These are phyloP conservation scores for Lysandra coridon DNA, from an alignment of 2,888 invertebrate species.

Conservation along the genomic window DNA sequence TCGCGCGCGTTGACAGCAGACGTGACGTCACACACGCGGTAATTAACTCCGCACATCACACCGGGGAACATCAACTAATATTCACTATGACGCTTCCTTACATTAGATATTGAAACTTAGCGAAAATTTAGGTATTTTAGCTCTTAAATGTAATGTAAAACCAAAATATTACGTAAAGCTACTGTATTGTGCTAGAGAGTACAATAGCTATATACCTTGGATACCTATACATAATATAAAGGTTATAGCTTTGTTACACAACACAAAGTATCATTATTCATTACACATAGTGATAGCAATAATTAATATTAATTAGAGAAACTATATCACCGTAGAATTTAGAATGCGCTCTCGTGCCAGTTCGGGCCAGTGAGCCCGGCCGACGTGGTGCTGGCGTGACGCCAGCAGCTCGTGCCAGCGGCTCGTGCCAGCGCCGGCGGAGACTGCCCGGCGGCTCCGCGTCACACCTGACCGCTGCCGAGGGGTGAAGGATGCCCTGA, in stretches of 20 bases:
- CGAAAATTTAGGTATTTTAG: too few relatives aligned
- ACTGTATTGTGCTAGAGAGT: too few relatives aligned
- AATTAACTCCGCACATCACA: background rate
- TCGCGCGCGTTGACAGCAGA: background rate
- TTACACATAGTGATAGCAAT: background rate
- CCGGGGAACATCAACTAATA: background rate
- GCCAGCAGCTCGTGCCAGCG: constrained; percentile 8
- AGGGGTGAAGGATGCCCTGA: background rate
- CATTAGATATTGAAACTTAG: too few relatives aligned
- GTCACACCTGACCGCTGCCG: constrained; percentile 4
- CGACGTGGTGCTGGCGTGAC: background rate
- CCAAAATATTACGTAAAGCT: too few relatives aligned
- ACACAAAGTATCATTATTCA: background rate
- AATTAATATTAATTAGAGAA: background rate
- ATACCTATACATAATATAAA: background rate
- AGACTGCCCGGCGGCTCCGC: background rate
- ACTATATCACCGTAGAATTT: constrained; percentile 4
- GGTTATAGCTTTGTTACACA: background rate
- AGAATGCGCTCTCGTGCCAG: background rate
- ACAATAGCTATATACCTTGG: background rate
- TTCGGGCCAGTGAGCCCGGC: background rate
- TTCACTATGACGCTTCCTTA: background rate
- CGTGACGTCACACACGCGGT: background rate
- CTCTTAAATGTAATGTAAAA: too few relatives aligned
- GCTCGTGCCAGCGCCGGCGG: background rate